phyloP scores from a whole-genome alignment of 1,140 invertebrate species.

The Mamestra configurata region DNA sequence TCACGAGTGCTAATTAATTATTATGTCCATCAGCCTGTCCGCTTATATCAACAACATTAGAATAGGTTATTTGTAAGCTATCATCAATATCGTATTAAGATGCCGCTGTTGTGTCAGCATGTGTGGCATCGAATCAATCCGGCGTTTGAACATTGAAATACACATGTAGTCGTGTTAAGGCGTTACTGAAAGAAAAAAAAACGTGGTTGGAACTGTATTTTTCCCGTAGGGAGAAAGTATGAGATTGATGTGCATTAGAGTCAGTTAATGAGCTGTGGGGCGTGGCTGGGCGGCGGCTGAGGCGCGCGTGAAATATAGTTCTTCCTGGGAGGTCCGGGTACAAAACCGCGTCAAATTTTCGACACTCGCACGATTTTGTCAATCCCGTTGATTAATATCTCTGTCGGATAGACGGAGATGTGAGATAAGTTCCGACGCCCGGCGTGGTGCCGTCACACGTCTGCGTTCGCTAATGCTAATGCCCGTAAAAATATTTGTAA shows the following conservation, averaged over 20 bases:
- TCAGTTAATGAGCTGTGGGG: conserved; percentile 81
- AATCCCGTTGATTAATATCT: conserved; percentile 83
- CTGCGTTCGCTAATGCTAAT: conserved; percentile 50
- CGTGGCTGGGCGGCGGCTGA: conserved; percentile 74
- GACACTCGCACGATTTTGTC: conserved; percentile 86
- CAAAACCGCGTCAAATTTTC: conserved; percentile 78
- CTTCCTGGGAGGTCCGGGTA: conserved; percentile 82
- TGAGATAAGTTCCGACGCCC: conserved; percentile 66
- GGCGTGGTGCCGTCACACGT: conserved; percentile 55
- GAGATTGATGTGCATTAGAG: conserved; percentile 83
- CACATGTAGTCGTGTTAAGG: conserved; percentile 34
- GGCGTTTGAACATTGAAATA: conserved; percentile 13
- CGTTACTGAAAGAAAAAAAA: conserved; percentile 45
- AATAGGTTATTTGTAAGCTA: conserved; percentile 47
- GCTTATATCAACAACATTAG: conserved; percentile 54
- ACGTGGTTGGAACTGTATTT: conserved; percentile 34
- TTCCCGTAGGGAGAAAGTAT: conserved; percentile 70
- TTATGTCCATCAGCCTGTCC: conserved; percentile 53
- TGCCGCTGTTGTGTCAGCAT: conserved; percentile 42
- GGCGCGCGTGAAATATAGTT: conserved; percentile 82
- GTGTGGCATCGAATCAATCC: conserved; percentile 31
- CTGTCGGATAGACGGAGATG: conserved; percentile 70
- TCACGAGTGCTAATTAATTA: conserved; percentile 60
- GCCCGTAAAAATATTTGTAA: conserved; percentile 54
- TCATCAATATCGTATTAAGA: conserved; percentile 51